A percentile compares a stretch with the other conserved stretches of the same genome.
Evolutionary conservation across 1,140 invertebrate genomes (phyloP).

Genomic region (Zaprionus kolodkinae): DNA sequence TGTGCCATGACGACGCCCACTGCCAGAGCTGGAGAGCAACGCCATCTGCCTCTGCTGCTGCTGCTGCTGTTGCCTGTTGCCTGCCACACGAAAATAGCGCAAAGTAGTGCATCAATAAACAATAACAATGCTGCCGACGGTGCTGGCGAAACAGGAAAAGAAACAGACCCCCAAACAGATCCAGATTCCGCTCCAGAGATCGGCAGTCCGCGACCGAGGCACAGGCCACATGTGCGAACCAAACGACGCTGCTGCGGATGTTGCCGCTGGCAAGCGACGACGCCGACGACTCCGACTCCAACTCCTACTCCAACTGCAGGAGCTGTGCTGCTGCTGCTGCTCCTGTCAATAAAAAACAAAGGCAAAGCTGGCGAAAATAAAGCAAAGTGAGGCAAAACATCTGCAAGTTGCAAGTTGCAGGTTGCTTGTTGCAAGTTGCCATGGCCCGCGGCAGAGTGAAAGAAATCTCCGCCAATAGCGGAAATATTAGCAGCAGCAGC

Average conservation of each 20-base stretch:
- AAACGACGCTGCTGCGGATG: neutral
- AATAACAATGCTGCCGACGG: conserved; percentile 73
- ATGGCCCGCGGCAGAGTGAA: conserved; percentile 76
- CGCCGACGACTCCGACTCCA: neutral
- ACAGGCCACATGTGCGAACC: neutral
- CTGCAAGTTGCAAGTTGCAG: conserved; percentile 20
- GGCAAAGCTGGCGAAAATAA: conserved; percentile 49
- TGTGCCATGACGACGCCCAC: conserved; percentile 62
- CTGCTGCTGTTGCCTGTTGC: conserved; percentile 17
- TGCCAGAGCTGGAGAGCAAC: conserved; percentile 24
- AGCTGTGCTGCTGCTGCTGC: conserved; percentile 35
- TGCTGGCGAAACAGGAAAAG: conserved; percentile 66
- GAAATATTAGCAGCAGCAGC: conserved; percentile 63
- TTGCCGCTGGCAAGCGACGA: conserved; percentile 11
- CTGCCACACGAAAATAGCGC: conserved; percentile 78
- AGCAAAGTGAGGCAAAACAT: conserved; percentile 67
- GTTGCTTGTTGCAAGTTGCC: conserved; percentile 53
- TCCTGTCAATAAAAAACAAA: conserved; percentile 66
- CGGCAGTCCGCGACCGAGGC: conserved; percentile 1
- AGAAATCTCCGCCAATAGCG: conserved; percentile 77
- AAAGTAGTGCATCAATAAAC: conserved; percentile 83
- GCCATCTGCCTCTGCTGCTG: conserved; percentile 55
- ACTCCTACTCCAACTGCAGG: conserved; percentile 24
- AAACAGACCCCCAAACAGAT: conserved; percentile 34
- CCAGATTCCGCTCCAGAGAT: conserved; percentile 41